Evolutionary conservation across 2,797 vertebrate species (phyloP).

Genomic region (Anomalospiza imberbis): DNA sequence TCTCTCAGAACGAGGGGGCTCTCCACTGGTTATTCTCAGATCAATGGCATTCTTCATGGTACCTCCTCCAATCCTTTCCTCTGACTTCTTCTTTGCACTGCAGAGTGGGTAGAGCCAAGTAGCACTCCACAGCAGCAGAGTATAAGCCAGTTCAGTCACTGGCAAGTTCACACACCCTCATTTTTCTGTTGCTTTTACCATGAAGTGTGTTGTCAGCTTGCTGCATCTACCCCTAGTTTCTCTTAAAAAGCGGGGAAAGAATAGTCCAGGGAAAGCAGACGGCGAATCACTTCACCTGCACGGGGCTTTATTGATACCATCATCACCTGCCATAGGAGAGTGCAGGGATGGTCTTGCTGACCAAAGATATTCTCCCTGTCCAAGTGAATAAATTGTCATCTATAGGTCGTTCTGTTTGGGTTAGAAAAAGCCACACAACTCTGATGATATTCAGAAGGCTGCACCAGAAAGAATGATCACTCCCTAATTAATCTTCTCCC

Average conservation of each 20-base stretch:
- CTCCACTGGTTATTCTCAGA: neutral
- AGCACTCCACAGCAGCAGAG: neutral
- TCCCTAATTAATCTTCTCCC: neutral
- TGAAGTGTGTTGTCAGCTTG: neutral
- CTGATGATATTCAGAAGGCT: neutral
- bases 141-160: neutral
- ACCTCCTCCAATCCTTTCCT: neutral
- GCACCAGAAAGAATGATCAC: neutral
- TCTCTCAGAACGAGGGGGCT: neutral
- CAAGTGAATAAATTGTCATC: neutral
- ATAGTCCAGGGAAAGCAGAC: neutral
- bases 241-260: neutral
- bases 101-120: fast-evolving
- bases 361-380: neutral
- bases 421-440: neutral
- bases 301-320: neutral
- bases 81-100: neutral
- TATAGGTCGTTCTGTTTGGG: fast-evolving
- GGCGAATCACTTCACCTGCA: too few species aligned
- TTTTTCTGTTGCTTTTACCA: neutral
- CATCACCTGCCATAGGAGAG: neutral
- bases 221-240: neutral
- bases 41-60: neutral
- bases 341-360: neutral
- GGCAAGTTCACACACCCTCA: neutral